Conservation (phyloP, 23 tunicate genomes). For the Styela plicata region DNA sequence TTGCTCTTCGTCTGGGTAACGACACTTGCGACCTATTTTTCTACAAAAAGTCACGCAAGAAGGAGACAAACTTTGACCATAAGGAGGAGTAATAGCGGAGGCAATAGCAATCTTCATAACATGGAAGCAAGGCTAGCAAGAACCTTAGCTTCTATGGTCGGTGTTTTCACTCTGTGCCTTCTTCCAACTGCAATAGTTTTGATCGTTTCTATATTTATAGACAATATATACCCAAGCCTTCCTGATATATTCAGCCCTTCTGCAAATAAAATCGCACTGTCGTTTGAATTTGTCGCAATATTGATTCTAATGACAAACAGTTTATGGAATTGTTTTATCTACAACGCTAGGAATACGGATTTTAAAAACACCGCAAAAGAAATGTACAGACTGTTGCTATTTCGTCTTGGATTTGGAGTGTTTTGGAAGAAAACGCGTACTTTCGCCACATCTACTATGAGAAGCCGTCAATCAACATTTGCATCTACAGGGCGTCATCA, state of each 20-base stretch:
- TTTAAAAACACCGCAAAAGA: constrained; percentile 24
- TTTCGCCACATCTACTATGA: constrained; percentile 12
- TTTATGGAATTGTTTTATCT: constrained; percentile 81
- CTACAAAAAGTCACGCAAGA: constrained; percentile 47
- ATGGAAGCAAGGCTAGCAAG: constrained; percentile 45
- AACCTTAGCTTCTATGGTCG: constrained; percentile 59
- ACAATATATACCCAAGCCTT: constrained; percentile 7
- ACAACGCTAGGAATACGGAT: constrained; percentile 56
- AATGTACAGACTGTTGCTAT: not conserved
- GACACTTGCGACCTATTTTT: constrained; percentile 38
- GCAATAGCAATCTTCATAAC: not conserved
- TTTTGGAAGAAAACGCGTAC: constrained; percentile 20
- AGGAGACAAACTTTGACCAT: constrained; percentile 35
- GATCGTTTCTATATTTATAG: constrained; percentile 20
- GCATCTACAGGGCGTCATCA: not conserved
- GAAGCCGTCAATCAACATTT: not conserved
- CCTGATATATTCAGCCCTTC: constrained; percentile 30
- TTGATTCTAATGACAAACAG: constrained; percentile 61
- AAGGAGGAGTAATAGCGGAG: constrained; percentile 19
- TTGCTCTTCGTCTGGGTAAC: constrained; percentile 63
- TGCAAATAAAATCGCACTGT: constrained; percentile 16
- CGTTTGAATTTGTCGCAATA: constrained; percentile 33
- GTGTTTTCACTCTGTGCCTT: constrained; percentile 40
- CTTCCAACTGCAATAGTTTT: constrained; percentile 39
- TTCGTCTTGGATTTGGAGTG: not conserved